Evolutionary conservation across 2,888 invertebrate species (phyloP), one percentile per base, ranked within the genome.

Genomic region (Pristionchus mayeri): DNA sequence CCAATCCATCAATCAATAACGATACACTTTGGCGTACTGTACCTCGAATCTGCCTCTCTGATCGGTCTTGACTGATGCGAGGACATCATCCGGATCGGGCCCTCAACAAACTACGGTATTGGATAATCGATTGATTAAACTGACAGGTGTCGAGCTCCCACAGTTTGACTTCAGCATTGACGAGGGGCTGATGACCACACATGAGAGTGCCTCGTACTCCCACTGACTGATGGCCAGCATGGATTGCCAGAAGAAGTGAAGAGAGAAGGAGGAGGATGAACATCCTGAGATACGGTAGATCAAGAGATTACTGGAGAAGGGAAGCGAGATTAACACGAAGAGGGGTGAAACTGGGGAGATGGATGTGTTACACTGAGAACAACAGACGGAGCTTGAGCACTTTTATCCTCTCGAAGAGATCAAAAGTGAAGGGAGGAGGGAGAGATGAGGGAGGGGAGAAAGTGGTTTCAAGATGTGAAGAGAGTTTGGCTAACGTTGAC

Each of bases 121-220:
- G 7, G 24, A n/a, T 24, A 11, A 34, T 16, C 30, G 63, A 40
- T 27, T 57, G 57, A 13, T 30, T 0, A n/a, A 30, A 50, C 82
- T 82, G 3, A 82, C 82, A 82, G n/a, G 67, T 82, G 67, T 82
- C 82, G 34, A 82, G 82, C 24, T 82, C 82, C 82, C 82, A 82
- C 82, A 82, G 48, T 54, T 82, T 82, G 82, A 82, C 82, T 21
- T 40, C 48, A 2, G 82, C 67, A 27, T 63, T 27, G 9, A 18
- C 48, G 40, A 82, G 63, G n/a, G 82, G 82, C 11, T 27, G 48
- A 30, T 48, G 21, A 11, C 82, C 82, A 63, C 82, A 82, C 82
- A 82, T 82, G n/a, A 82, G 82, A 30, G 40, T 40, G 44, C 82
- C 82, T 16, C 63, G 24, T 7, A 40, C 82, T 52, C 82, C 82